These are phyloP conservation scores for Lepisosteus oculatus DNA, from an alignment of 2,113 vertebrate genomes.

Conservation along the genomic window DNA sequence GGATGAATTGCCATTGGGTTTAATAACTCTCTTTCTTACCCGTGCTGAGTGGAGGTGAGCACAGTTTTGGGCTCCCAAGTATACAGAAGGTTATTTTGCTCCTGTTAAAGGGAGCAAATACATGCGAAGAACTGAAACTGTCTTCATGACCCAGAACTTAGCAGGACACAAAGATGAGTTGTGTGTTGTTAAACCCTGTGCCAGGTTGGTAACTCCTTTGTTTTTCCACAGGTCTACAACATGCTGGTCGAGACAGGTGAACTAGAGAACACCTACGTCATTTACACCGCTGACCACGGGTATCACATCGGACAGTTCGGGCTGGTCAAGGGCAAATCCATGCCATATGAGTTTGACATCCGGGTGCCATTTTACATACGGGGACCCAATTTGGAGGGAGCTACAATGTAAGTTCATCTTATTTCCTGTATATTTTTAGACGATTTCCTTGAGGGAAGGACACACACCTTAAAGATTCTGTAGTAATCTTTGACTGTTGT, in stretches of 20 bases:
- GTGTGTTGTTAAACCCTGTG: background rate
- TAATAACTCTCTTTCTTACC: too few species aligned
- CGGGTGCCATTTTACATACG: slow-evolving; percentile 91
- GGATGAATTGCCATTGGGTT: too few species aligned
- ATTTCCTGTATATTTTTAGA: too few species aligned
- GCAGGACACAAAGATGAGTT: too few species aligned
- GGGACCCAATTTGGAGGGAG: slow-evolving; percentile 90
- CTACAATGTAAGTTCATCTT: slow-evolving; percentile 75
- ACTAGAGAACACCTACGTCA: slow-evolving; percentile 90
- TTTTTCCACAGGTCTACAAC: slow-evolving; percentile 77
- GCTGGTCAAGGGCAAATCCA: slow-evolving; percentile 95
- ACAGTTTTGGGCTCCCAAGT: too few species aligned
- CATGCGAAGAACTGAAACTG: background rate
- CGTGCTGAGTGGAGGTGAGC: too few species aligned
- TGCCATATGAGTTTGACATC: slow-evolving; percentile 97
- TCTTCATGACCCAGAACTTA: too few species aligned
- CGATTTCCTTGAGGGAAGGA: too few species aligned
- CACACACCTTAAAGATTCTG: too few species aligned
- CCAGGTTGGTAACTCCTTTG: slow-evolving; percentile 7
- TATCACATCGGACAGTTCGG: slow-evolving; percentile 98
- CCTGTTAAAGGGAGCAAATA: background rate
- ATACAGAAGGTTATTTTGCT: too few species aligned
- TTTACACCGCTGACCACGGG: slow-evolving; percentile 95
- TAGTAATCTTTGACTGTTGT: too few species aligned
- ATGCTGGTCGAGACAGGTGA: slow-evolving; percentile 86